Base-by-base conservation (phyloP, 2,113 vertebrate genomes). In the Sander vitreus region DNA sequence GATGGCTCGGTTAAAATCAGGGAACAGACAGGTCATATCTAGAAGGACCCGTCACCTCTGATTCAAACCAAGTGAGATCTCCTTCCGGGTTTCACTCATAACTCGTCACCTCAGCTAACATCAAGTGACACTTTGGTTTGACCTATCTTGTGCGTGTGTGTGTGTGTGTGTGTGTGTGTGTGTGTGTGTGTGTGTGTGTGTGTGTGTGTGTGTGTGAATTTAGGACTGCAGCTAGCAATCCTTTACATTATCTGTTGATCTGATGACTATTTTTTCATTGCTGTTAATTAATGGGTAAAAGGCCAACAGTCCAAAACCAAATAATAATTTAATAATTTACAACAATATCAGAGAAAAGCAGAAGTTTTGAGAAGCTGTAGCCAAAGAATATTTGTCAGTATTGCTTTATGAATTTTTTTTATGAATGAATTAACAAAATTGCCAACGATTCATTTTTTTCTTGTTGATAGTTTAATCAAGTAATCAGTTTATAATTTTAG, bases 21-120 rank as follows among this genome's bases (percentile, higher is more conserved):
- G 91, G 84, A 93, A 92, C 91, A 90, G 91, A 94, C 81, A 92
- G 94, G 93, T 93, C 93, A 94, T 87, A 91, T 91, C 82, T 84
- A 88, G 88, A 93, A 88, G 90, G 88, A 92, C 89, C 89, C 92
- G 93, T 95, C 93, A 94, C 89, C 87, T 87, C 86, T 30, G 33
- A 75, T 87, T 90, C 88, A 91, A 91, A 93, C 68, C 89, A 53
- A 89, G 80, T 65, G 63, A 78, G n/a, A 59, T 84, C 87, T 91
- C 63, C 90, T 93, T 92, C 88, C 83, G 89, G 91, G 81, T 93
- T 76, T 81, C 76, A 62, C 66, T 88, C 64, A 82, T 71, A 67
- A 50, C 85, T 85, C 64, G 84, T 81, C 86, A 91, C 86, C 88
- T 88, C 53, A 59, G 76, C 47, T 89, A 90, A 91, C 89, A 90